phyloP scores from a whole-genome alignment of 2,888 invertebrate species.

The Stenichneumon culpator region DNA sequence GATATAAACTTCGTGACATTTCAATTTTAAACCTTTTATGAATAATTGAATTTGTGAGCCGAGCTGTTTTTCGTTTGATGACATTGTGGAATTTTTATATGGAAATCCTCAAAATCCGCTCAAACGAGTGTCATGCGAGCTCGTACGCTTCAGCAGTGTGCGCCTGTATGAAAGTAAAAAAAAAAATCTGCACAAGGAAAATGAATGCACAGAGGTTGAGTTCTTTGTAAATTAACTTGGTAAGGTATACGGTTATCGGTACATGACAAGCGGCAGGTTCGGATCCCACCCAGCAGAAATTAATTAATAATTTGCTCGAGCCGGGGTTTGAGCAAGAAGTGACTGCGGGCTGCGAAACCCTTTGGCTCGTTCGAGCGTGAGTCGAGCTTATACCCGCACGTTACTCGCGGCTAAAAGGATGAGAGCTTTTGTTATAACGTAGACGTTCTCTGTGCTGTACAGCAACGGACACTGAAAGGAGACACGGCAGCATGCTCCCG shows the following conservation, averaged over 20 bases:
- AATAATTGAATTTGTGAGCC: background rate
- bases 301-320: conserved; percentile 20
- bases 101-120: background rate
- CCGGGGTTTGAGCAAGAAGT: conserved; percentile 16
- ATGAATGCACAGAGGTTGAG: conserved; percentile 1
- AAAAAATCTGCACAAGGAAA: background rate
- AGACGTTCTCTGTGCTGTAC: conserved; percentile 4
- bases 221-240: background rate
- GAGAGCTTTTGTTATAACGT: conserved; percentile 22
- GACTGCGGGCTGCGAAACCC: conserved; percentile 2
- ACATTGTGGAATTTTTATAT: background rate
- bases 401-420: background rate
- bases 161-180: background rate
- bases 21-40: background rate
- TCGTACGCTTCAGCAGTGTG: background rate
- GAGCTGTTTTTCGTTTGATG: background rate
- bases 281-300: conserved; percentile 4
- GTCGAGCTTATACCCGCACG: conserved; percentile 10
- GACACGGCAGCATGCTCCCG: background rate
- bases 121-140: background rate
- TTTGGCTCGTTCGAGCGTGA: conserved; percentile 12
- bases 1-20: background rate
- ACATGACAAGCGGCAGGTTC: conserved; percentile 9
- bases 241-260: conserved; percentile 10
- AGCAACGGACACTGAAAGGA: background rate